Base-by-base conservation (phyloP, 2,888 invertebrate genomes). In the Drosophila sordidula region DNA sequence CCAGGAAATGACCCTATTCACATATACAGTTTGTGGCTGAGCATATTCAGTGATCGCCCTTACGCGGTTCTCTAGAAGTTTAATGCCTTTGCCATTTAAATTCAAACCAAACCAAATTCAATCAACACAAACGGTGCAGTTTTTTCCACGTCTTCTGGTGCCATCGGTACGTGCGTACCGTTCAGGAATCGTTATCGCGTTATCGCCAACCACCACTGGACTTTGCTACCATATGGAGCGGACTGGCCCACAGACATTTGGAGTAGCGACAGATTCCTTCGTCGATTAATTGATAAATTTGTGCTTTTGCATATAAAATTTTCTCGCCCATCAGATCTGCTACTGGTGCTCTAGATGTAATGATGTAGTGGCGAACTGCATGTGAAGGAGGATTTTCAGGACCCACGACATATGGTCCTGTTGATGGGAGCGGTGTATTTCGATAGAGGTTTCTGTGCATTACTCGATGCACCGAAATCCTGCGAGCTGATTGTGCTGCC, bases 181-280 rank as follows among this genome's bases (percentile, higher is more conserved):
- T n/a, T n/a, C n/a, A n/a, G n/a, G n/a, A 67, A 47, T 88, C 90
- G 39, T 91, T 89, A 0, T 90, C 89, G 52, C 90, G 89, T 0
- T 89, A 80, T 9, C 90, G 49, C 89, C 89, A 90, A 2, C 59
- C 55, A 0, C 73, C 75, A 6, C 75, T 52, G 26, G 59, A 61
- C 58, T 89, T 90, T 8, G 55, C 62, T 8, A 79, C 85, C 68
- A 90, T 59, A 51, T 90, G 90, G 2, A 0, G 93, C 70, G 91
- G 92, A 44, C 87, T 90, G 0, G 92, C 80, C 92, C 91, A 93
- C 2, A 80, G 70, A 38, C 91, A 91, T 4, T 86, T 89, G 3
- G 92, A 92, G 0, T 91, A 92, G 3, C 92, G 78, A 36, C 91
- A 91, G 11, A 93, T 91, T 0, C 92, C 93, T 18, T 81, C 67